Evolutionary conservation across 2,888 invertebrate species (phyloP), one percentile per base, ranked within the genome.

Genomic region (Dasypolia templi): DNA sequence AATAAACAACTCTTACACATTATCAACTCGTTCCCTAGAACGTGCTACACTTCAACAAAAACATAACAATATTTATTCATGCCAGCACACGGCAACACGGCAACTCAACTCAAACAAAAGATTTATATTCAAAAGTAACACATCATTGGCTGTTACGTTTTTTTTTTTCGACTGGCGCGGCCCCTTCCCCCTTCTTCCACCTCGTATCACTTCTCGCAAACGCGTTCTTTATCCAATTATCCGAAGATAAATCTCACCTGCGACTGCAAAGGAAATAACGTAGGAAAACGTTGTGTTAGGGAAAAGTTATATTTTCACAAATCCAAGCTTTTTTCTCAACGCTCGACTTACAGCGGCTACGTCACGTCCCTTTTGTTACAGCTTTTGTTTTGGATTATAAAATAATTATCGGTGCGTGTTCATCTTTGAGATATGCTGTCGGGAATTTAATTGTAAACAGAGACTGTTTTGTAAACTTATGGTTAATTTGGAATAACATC

Each of bases 201-300:
- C 89, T 92, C 94, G 95, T 94, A 95, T 95, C 95, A 95, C 93
- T 93, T 94, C 93, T 93, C 95, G 93, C 93, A 91, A 94, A 93
- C 93, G 94, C 95, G 94, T 95, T 96, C 95, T 95, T 95, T 95
- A 96, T 96, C 96, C 96, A 96, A 96, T 96, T 96, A 96, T 94
- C 94, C 93, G 94, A 91, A 95, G 95, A 96, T 96, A 96, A 96
- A 95, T 96, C 95, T 96, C 96, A 96, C 96, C 96, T 96, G 96
- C 93, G 95, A 95, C 96, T 95, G 94, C 92, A 89, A 76, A 92
- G 94, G 94, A 93, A 94, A 94, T 94, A 92, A 91, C 93, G 91
- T 87, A 93, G 89, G 93, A 91, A 93, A 95, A 92, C 91, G 90
- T 92, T 93, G 89, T 92, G 91, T 93, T 91, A 86, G 86, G 79